Percentiles rank a stretch among this genome's conserved stretches.
Evolutionary conservation across 2,888 invertebrate species (phyloP).

Genomic region (Rotaria sp.): DNA sequence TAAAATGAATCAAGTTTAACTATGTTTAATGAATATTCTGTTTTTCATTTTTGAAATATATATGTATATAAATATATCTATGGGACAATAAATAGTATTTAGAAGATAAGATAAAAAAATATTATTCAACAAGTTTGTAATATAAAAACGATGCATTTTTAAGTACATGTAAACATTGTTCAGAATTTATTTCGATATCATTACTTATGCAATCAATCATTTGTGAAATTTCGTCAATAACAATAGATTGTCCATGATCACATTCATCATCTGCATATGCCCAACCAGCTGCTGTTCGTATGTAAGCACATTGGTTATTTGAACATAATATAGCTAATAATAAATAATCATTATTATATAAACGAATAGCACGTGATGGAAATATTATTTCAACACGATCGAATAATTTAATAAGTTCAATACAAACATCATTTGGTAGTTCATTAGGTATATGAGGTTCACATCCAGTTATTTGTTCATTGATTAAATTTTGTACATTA

Average conservation of each 20-base stretch:
- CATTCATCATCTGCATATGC: not conserved
- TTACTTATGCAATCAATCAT: not conserved
- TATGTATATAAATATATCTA: too few relatives aligned
- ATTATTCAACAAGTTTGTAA: not conserved
- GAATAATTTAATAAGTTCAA: not conserved
- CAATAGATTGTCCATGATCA: not conserved
- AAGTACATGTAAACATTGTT: not conserved
- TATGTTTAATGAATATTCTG: too few relatives aligned
- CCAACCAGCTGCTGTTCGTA: not conserved
- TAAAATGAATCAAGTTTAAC: too few relatives aligned
- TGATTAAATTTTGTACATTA: not conserved
- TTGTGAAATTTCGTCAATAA: not conserved
- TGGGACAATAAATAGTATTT: not conserved
- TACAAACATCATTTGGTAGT: not conserved
- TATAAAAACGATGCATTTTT: not conserved
- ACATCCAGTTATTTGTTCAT: not conserved
- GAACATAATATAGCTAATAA: slow-evolving; percentile 3
- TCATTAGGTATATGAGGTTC: not conserved
- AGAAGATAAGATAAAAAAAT: not conserved
- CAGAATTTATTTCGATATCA: not conserved
- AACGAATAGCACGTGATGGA: not conserved
- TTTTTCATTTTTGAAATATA: too few relatives aligned
- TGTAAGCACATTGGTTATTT: not conserved
- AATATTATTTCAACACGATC: not conserved
- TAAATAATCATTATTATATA: not conserved